These are phyloP conservation scores for Thymelicus acteon DNA, from an alignment of 2,888 invertebrate species.

Conservation along the genomic window DNA sequence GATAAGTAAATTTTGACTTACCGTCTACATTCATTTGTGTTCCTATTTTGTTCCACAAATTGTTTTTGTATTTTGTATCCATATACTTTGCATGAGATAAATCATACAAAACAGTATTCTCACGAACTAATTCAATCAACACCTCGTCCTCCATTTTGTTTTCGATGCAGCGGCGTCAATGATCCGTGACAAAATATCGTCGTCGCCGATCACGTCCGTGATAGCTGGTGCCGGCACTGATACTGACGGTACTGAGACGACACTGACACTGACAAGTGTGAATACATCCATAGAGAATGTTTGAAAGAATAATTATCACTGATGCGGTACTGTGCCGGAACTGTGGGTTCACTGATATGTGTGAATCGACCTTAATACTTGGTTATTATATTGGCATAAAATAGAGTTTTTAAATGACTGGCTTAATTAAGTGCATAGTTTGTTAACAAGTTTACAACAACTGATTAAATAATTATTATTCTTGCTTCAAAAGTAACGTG, in stretches of 20 bases:
- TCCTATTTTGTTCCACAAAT: no score
- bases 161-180: slow-evolving; percentile 41
- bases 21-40: no score
- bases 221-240: slow-evolving; percentile 26
- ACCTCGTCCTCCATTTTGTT: slow-evolving; percentile 41
- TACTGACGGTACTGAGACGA: slow-evolving; percentile 38
- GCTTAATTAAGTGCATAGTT: no score
- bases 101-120: neutral
- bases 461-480: no score
- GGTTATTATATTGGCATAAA: no score
- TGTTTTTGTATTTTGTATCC: slow-evolving; percentile 40
- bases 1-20: no score
- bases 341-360: slow-evolving; percentile 18
- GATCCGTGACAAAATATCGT: slow-evolving; percentile 42
- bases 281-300: slow-evolving; percentile 36
- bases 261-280: slow-evolving; percentile 40
- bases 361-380: no score
- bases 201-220: slow-evolving; percentile 39
- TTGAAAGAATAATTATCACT: slow-evolving; percentile 38
- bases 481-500: no score
- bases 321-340: slow-evolving; percentile 11
- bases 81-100: slow-evolving; percentile 22
- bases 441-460: no score
- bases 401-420: no score
- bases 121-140: slow-evolving; percentile 20